Evolutionary conservation across 2,797 vertebrate genomes (phyloP), one percentile per base, ranked within the genome.

Genomic region (Simalia tracyae): DNA sequence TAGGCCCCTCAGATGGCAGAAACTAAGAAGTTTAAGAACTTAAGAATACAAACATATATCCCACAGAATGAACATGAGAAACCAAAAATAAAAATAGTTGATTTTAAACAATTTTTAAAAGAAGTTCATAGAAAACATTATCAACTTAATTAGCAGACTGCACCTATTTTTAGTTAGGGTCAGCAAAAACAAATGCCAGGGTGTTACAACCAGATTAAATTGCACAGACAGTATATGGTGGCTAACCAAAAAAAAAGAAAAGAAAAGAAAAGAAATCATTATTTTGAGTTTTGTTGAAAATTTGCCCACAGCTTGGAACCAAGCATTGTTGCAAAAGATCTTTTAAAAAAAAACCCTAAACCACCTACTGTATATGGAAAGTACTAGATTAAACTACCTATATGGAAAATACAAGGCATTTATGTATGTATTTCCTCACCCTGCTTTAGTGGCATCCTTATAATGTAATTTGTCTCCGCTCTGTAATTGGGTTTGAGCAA

Each of bases 381-480:
- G 60, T 60, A n/a, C 12, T 59, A 46, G 6, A 17, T 2, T 63
- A 56, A 28, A 57, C 68, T 42, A 90, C 17, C 19, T 61, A 1
- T 6, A 31, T 17, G 26, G 5, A 81, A 72, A 60, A 87, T 26
- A 76, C 19, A 66, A 54, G 8, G 50, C 8, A 54, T 54, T 54
- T 54, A 54, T 11, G 8, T 46, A 81, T 81, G 36, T 84, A 84
- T 86, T 64, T 50, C 24, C 50, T 90, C 10, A 72, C 19, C 66
- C 36, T 14, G 26, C 57, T 88, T 54, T 46, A 88, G 68, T 64
- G 50, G 59, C 36, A 93, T 28, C 36, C 94, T 94, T 92, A 95
- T 91, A 96, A 93, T 91, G 66, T 88, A 93, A 4, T 93, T 95
- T 95, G 96, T 92, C 93, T 96, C 93, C 94, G 93, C 93, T 95